Evolutionary conservation across 2,113 vertebrate genomes (phyloP).

Genomic region (Chauna torquata): DNA sequence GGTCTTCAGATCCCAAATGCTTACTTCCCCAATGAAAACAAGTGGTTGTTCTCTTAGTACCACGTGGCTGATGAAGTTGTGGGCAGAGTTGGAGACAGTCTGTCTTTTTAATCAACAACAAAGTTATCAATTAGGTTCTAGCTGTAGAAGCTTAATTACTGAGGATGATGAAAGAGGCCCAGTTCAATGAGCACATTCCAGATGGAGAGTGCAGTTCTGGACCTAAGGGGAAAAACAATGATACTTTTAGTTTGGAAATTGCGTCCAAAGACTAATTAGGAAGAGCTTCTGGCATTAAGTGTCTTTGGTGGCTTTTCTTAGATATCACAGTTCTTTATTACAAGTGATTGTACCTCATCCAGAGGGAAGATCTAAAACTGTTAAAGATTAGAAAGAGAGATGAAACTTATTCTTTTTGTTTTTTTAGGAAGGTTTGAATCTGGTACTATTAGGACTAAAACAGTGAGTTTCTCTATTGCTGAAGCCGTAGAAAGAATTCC

Average conservation of each 20-base stretch:
- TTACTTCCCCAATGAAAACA: not conserved
- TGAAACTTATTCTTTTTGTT: not conserved
- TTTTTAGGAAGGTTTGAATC: not conserved
- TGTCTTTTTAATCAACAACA: slow-evolving; percentile 32
- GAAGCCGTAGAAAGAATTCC: not conserved
- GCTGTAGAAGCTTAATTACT: slow-evolving; percentile 50
- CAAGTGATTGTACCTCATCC: not conserved
- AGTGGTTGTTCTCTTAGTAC: not conserved
- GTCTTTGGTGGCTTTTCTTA: not conserved
- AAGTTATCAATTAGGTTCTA: slow-evolving; percentile 54
- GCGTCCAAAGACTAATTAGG: not conserved
- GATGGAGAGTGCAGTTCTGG: not conserved
- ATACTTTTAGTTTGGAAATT: not conserved
- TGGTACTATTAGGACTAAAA: not conserved
- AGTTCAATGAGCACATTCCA: slow-evolving; percentile 8
- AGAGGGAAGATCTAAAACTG: not conserved
- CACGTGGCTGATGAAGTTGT: not conserved
- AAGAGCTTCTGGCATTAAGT: not conserved
- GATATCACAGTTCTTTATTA: not conserved
- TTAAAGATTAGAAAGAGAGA: not conserved
- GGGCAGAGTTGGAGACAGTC: not conserved
- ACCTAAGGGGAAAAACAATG: not conserved
- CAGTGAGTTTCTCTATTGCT: not conserved
- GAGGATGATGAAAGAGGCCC: slow-evolving; percentile 33
- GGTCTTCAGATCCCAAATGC: not conserved